These are phyloP conservation scores for Scomber scombrus DNA, from an alignment of 2,113 vertebrate species.

Conservation along the genomic window DNA sequence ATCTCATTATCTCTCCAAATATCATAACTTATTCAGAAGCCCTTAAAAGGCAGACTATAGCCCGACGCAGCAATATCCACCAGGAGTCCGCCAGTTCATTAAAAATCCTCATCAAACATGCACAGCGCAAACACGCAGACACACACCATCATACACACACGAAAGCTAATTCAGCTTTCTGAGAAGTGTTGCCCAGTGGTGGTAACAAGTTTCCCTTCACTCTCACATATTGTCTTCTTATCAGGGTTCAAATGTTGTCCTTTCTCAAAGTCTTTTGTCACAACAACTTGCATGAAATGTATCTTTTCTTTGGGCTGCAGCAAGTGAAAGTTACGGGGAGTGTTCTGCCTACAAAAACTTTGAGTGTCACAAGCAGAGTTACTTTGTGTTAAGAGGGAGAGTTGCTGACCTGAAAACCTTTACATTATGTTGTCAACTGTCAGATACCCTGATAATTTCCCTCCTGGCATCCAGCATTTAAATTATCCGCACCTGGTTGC, in stretches of 20 bases:
- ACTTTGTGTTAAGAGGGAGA: slow-evolving; percentile 19
- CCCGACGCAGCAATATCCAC: slow-evolving; percentile 81
- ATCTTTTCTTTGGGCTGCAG: slow-evolving; percentile 13
- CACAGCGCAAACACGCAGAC: slow-evolving; percentile 64
- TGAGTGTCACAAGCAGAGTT: slow-evolving; percentile 35
- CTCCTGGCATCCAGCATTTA: slow-evolving; percentile 66
- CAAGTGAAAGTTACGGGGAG: background rate
- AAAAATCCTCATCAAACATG: slow-evolving; percentile 84
- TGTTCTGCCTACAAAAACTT: slow-evolving; percentile 33
- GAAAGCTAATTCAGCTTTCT: slow-evolving; percentile 65
- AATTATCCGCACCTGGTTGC: slow-evolving; percentile 76
- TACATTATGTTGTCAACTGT: slow-evolving; percentile 74
- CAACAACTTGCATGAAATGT: slow-evolving; percentile 6
- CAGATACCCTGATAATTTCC: slow-evolving; percentile 70
- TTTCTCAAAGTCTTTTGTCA: slow-evolving; percentile 37
- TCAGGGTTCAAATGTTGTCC: slow-evolving; percentile 14
- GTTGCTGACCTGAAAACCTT: slow-evolving; percentile 47
- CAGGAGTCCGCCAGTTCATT: slow-evolving; percentile 88
- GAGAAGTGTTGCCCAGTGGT: slow-evolving; percentile 45
- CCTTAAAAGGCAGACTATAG: slow-evolving; percentile 79
- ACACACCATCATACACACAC: slow-evolving; percentile 27
- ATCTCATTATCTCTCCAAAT: slow-evolving; percentile 88
- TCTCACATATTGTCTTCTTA: slow-evolving; percentile 31
- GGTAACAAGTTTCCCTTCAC: slow-evolving; percentile 64
- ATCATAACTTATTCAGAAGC: slow-evolving; percentile 84